Conservation (phyloP, 2,113 vertebrate genomes). For the Zeus faber region DNA sequence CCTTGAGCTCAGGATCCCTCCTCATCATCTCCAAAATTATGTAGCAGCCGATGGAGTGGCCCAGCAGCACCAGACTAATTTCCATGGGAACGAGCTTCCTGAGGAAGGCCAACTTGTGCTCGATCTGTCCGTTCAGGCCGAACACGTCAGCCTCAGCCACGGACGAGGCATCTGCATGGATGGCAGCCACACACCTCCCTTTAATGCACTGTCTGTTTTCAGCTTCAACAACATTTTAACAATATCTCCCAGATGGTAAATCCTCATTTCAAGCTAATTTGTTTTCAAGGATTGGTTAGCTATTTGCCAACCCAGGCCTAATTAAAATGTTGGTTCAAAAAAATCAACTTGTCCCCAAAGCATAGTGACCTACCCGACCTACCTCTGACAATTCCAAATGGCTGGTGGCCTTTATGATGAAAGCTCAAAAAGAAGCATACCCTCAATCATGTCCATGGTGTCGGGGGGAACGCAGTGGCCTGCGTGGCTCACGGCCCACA, state of each 20-base stretch:
- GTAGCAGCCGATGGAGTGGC: conserved; percentile 93
- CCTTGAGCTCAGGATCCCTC: conserved; percentile 81
- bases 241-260: too few relatives aligned
- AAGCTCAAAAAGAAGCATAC: conserved; percentile 52
- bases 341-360: too few relatives aligned
- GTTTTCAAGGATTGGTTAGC: too few relatives aligned
- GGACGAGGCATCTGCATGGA: conserved; percentile 69
- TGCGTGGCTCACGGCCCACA: conserved; percentile 91
- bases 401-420: background rate
- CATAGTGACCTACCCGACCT: too few relatives aligned
- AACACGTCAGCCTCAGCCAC: conserved; percentile 80
- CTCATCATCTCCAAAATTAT: conserved; percentile 90
- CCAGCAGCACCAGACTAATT: conserved; percentile 82
- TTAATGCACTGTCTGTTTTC: too few relatives aligned
- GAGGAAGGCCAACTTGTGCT: conserved; percentile 91
- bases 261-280: too few relatives aligned
- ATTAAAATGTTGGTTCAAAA: too few relatives aligned
- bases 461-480: conserved; percentile 83
- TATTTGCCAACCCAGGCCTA: too few relatives aligned
- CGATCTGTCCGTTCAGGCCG: conserved; percentile 87
- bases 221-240: too few relatives aligned
- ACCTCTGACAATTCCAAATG: background rate
- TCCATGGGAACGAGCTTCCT: conserved; percentile 80
- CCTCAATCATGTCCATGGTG: conserved; percentile 84
- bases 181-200: too few relatives aligned